Evolutionary conservation across 2,113 vertebrate species (phyloP), one percentile per base, ranked within the genome.

Genomic region (Glaucomys volans): DNA sequence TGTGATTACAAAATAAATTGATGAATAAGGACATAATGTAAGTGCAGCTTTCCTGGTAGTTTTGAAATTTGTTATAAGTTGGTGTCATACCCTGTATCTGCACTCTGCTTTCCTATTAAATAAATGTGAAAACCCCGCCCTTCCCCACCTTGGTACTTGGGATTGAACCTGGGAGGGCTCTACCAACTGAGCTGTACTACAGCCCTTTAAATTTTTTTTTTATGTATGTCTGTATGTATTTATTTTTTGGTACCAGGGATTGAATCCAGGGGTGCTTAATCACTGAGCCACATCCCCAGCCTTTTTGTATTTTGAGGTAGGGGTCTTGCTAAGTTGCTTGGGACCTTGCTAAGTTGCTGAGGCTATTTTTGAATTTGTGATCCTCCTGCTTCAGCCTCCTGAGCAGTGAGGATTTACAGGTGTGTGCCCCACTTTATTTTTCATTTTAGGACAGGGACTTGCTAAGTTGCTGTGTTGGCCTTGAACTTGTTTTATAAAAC

Each of bases 31-130:
- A 13, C 3, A 52, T 17, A 57, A 54, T 13, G 26, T 57, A 42
- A 77, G 57, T 75, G 20, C 20, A 30, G 6, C 7, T 83, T n/a
- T 75, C 22, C 59, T 40, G 32, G 26, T 79, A 50, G 47, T 85
- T 94, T 57, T 42, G 9, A 30, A 69, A 44, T 77, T 77, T 79
- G 37, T 87, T 94, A 81, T 89, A 91, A 94, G 28, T 64, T 86
- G 57, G 26, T 37, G 28, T 74, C 16, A 18, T 81, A n/a, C 67
- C 50, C 57, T 64, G 24, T 17, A 8, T 89, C 26, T 86, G 26
- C 12, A 13, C 40, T 90, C 3, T 92, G 75, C 32, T 96, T 88
- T 91, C 18, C 71, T 95, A 7, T 75, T 75, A 92, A 24, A 81
- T 80, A 91, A 96, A 83, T 93, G 59, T 62, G 59, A 62, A 62